These are phyloP conservation scores for Falco novaeseelandiae DNA, from an alignment of 2,797 vertebrate genomes.

Conservation along the genomic window DNA sequence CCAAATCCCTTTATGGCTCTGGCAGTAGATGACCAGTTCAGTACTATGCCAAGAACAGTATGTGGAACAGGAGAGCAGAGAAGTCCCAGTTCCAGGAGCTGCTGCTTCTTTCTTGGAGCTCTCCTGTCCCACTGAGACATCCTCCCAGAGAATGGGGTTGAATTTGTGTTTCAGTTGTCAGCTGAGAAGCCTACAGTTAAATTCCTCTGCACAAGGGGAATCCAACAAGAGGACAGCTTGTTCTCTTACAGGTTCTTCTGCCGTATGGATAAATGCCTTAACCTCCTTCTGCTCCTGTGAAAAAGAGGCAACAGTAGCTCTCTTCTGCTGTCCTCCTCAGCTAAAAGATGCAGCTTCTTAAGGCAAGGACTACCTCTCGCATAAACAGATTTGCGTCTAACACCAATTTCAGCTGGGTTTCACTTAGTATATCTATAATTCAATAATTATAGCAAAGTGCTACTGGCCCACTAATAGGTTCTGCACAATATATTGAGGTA, in stretches of 20 bases:
- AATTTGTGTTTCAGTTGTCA: background rate
- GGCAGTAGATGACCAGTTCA: background rate
- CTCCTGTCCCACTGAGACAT: background rate
- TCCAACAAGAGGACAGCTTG: background rate
- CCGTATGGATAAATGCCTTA: background rate
- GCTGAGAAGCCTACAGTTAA: background rate
- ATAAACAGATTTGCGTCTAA: background rate
- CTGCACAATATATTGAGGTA: background rate
- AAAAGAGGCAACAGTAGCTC: background rate
- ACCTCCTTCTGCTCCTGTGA: background rate
- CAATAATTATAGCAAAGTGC: background rate
- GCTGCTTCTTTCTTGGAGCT: background rate
- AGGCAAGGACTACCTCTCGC: background rate
- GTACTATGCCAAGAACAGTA: background rate
- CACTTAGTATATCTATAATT: background rate
- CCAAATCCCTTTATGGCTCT: background rate
- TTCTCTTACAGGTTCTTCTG: background rate
- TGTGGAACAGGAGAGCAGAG: background rate
- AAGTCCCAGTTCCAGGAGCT: background rate
- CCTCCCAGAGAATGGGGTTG: background rate
- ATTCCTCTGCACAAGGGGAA: background rate
- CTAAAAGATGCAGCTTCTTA: background rate
- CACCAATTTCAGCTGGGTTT: background rate
- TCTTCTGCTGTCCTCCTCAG: background rate
- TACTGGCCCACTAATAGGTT: background rate